Evolutionary conservation across 2,797 vertebrate species (phyloP).

Genomic region (Myiotriccus ornatus): DNA sequence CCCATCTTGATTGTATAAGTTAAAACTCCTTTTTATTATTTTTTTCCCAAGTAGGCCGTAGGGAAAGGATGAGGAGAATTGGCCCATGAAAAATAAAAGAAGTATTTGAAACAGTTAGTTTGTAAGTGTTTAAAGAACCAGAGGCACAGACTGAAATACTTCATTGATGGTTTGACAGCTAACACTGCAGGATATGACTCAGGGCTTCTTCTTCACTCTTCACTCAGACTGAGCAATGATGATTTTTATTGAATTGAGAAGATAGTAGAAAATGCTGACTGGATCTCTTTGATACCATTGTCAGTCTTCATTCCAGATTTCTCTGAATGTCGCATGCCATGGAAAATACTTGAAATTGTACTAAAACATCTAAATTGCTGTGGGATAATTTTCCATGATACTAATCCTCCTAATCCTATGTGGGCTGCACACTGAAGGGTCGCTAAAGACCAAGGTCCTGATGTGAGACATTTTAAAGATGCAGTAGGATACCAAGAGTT

Average conservation of each 20-base stretch:
- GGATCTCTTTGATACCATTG: not conserved
- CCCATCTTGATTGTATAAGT: not conserved
- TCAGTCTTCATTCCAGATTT: not conserved
- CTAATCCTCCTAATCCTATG: not conserved
- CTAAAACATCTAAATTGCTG: not conserved
- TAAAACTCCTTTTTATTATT: not conserved
- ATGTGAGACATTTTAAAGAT: not conserved
- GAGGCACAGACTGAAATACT: slow-evolving; percentile 9
- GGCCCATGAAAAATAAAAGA: not conserved
- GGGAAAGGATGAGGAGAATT: not conserved
- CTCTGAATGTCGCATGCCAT: not conserved
- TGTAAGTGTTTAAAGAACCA: not conserved
- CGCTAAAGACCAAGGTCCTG: not conserved
- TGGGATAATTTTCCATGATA: not conserved
- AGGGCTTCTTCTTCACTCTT: slow-evolving; percentile 11
- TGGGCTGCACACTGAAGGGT: not conserved
- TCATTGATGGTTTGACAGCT: slow-evolving; percentile 32
- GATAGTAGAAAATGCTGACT: not conserved
- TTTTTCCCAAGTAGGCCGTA: not conserved
- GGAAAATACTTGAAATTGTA: not conserved
- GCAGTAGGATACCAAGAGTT: not conserved
- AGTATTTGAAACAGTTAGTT: not conserved
- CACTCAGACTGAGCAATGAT: not conserved
- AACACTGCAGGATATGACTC: slow-evolving; percentile 15
- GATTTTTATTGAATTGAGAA: not conserved